Evolutionary conservation across 2,113 vertebrate genomes (phyloP).

Genomic region (Paratilapia polleni): DNA sequence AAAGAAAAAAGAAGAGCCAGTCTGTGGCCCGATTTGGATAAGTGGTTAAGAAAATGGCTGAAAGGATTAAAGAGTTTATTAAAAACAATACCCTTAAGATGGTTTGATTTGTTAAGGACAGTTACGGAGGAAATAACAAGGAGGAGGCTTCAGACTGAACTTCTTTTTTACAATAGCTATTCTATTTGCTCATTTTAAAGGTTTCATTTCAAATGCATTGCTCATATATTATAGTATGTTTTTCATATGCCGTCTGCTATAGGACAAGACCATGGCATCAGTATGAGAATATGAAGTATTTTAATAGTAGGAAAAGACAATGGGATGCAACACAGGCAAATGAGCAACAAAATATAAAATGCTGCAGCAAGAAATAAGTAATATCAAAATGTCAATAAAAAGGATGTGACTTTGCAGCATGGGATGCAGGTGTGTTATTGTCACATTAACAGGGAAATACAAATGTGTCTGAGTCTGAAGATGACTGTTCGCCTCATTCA

Average conservation of each 20-base stretch:
- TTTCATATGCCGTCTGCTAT: background rate
- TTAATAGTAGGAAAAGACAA: background rate
- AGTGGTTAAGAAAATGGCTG: too few species aligned
- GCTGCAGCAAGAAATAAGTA: background rate
- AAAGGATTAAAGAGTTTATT: too few species aligned
- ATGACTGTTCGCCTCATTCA: constrained; percentile 24
- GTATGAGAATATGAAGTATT: background rate
- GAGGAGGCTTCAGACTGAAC: too few species aligned
- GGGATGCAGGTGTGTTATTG: background rate
- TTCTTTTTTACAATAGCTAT: too few species aligned
- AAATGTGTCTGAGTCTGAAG: background rate
- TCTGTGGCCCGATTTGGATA: too few species aligned
- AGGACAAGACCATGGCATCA: too few species aligned
- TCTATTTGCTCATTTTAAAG: background rate
- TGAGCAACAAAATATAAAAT: background rate
- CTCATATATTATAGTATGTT: background rate
- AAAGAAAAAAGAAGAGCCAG: too few species aligned
- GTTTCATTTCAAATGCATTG: background rate
- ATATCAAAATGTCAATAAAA: constrained; percentile 14
- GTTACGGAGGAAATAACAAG: too few species aligned
- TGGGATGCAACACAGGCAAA: background rate
- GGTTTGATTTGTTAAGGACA: too few species aligned
- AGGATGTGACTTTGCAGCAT: background rate
- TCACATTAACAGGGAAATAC: constrained; percentile 9
- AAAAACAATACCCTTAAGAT: too few species aligned